Evolutionary conservation across 2,797 vertebrate species (phyloP).

Genomic region (Eulemur albifrons): DNA sequence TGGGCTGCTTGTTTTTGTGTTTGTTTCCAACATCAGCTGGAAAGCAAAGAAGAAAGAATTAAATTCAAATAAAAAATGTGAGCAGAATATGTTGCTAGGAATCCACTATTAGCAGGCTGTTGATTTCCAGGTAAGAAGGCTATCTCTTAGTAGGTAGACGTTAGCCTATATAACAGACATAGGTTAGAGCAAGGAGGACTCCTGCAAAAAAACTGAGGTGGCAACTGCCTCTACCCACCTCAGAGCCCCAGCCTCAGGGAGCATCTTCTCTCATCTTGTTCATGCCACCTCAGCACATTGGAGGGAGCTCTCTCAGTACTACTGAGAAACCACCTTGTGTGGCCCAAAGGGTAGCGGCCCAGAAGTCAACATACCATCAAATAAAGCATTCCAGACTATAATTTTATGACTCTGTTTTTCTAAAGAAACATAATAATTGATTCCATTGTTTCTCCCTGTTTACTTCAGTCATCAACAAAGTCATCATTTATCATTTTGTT

Average conservation of each 20-base stretch:
- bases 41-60: background rate
- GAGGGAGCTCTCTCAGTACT: background rate
- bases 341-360: background rate
- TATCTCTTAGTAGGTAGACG: background rate
- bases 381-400: background rate
- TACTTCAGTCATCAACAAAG: background rate
- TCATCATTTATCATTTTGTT: background rate
- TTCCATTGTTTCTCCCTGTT: background rate
- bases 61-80: background rate
- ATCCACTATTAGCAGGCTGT: background rate
- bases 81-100: background rate
- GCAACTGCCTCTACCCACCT: accelerated
- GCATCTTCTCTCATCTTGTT: background rate
- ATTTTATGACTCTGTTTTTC: background rate
- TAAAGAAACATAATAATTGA: background rate
- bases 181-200: background rate
- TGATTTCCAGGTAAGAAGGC: background rate
- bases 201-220: background rate
- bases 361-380: background rate
- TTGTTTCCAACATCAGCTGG: background rate
- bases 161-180: background rate
- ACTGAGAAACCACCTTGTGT: background rate
- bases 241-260: background rate
- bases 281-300: background rate
- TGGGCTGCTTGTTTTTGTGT: background rate